These are phyloP conservation scores for Stenolophus ochropezus DNA, from an alignment of 2,888 invertebrate species.

Conservation along the genomic window DNA sequence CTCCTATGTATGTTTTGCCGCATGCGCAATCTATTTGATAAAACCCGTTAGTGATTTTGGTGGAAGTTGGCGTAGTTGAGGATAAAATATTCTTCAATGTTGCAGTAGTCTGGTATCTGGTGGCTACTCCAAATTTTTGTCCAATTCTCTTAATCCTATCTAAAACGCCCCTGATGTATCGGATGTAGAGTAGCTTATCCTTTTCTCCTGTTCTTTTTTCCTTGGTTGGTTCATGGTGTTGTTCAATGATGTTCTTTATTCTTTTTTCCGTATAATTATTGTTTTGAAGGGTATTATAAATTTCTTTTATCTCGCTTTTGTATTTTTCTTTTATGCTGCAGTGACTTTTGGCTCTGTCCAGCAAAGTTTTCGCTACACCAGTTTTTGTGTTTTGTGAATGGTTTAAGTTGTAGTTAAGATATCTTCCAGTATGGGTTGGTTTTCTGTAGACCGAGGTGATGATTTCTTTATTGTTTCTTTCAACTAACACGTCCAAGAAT, in stretches of 20 bases:
- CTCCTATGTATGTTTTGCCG: neutral
- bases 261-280: neutral
- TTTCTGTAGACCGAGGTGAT: neutral
- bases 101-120: constrained; percentile 62
- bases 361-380: constrained; percentile 15
- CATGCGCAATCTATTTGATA: neutral
- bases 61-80: neutral
- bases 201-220: neutral
- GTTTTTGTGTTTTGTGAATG: neutral
- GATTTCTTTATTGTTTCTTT: neutral
- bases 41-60: neutral
- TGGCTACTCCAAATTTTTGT: neutral
- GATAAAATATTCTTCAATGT: constrained; percentile 15
- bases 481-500: neutral
- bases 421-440: constrained; percentile 17
- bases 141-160: constrained; percentile 16
- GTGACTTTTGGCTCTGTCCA: neutral
- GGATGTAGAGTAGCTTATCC: neutral
- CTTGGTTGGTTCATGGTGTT: neutral
- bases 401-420: constrained; percentile 5
- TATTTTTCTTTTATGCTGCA: neutral
- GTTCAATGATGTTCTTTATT: neutral
- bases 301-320: neutral
- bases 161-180: neutral
- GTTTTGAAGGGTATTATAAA: neutral